Conservation (phyloP, 1,140 invertebrate species). For the Amphibalanus amphitrite region DNA sequence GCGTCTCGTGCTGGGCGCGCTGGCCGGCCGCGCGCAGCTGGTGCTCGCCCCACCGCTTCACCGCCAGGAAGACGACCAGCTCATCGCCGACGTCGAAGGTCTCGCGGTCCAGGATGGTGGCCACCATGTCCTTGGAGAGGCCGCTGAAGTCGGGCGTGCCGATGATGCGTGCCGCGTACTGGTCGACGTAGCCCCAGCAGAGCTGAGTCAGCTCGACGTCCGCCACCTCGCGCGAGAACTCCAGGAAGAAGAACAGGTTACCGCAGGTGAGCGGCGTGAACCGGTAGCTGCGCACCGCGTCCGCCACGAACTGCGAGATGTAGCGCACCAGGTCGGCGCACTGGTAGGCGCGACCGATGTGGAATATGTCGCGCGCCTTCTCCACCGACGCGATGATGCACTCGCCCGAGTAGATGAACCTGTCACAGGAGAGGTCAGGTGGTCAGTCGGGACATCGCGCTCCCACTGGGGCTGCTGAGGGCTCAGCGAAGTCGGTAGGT, state of each 20-base stretch:
- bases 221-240: constrained; percentile 14
- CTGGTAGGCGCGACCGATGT: constrained; percentile 15
- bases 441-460: not conserved
- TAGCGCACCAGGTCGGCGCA: constrained; percentile 14
- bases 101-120: constrained; percentile 13
- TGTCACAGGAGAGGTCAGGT: constrained; percentile 3
- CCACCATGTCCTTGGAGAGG: constrained; percentile 13
- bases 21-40: constrained; percentile 9
- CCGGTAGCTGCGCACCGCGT: constrained; percentile 15
- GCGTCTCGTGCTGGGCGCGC: constrained; percentile 6
- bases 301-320: constrained; percentile 15
- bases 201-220: constrained; percentile 13
- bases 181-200: constrained; percentile 13
- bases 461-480: not conserved
- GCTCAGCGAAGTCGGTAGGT: not conserved
- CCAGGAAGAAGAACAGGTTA: constrained; percentile 17
- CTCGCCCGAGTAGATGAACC: constrained; percentile 18
- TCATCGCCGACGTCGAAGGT: constrained; percentile 16
- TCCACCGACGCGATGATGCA: constrained; percentile 14
- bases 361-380: constrained; percentile 15
- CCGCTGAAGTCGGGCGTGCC: constrained; percentile 16
- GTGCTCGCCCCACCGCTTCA: constrained; percentile 17
- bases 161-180: constrained; percentile 14
- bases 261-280: constrained; percentile 13
- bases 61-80: constrained; percentile 17